Percentiles rank a stretch among this genome's conserved stretches.
These are phyloP conservation scores for Syritta pipiens DNA, from an alignment of 2,888 invertebrate species.

Conservation along the genomic window DNA sequence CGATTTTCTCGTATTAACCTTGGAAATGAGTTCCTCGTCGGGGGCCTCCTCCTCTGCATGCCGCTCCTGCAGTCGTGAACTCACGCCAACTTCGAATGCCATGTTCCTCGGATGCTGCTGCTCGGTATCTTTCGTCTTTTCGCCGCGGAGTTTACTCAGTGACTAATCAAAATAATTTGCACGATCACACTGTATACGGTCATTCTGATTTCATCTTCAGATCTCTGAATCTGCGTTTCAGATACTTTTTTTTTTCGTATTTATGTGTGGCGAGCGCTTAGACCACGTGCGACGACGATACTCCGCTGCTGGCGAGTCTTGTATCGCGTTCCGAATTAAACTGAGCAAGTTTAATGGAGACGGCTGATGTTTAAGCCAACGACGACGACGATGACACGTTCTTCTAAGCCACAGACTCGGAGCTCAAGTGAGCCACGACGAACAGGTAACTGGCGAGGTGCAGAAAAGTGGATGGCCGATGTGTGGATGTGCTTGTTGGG, in stretches of 20 bases:
- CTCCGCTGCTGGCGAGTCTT: neutral
- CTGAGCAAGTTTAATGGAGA: slow-evolving; percentile 61
- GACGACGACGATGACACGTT: neutral
- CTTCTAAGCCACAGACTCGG: slow-evolving; percentile 22
- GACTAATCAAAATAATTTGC: slow-evolving; percentile 77
- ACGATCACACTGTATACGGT: slow-evolving; percentile 77
- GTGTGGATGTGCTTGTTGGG: slow-evolving; percentile 10
- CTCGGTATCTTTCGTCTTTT: neutral
- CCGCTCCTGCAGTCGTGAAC: neutral
- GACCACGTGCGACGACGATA: slow-evolving; percentile 13
- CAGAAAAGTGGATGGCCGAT: slow-evolving; percentile 24
- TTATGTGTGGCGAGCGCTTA: neutral
- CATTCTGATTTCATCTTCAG: slow-evolving; percentile 71
- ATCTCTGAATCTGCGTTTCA: neutral
- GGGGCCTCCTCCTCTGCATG: slow-evolving; percentile 19
- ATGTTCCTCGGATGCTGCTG: too few relatives aligned
- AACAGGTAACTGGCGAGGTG: slow-evolving; percentile 27
- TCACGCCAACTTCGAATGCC: neutral
- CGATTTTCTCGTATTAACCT: too few relatives aligned
- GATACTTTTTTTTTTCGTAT: neutral
- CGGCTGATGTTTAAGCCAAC: slow-evolving; percentile 37
- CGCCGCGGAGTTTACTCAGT: slow-evolving; percentile 11
- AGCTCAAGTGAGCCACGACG: neutral
- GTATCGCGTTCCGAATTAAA: slow-evolving; percentile 46
- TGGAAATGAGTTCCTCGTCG: slow-evolving; percentile 56